Evolutionary conservation across 2,797 vertebrate genomes (phyloP), one percentile per base, ranked within the genome.

Genomic region (Anguilla anguilla): DNA sequence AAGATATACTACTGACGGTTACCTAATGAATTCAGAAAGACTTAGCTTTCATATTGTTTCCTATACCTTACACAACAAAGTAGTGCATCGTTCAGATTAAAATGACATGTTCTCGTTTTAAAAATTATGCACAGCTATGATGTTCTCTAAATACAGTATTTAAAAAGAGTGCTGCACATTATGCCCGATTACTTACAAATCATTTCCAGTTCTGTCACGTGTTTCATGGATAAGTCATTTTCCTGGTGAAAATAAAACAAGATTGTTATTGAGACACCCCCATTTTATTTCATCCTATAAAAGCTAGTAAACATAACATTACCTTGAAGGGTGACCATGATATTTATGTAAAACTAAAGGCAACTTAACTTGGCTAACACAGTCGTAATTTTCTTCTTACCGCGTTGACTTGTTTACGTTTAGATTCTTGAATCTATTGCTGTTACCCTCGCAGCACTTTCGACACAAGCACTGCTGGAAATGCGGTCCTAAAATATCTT

Each of bases 151-250:
- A n/a, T 46, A 43, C 17, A 7, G 3, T 43, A 51, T 17, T 55
- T 2, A 35, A 17, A 57, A 86, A 55, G 28, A 10, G 79, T 51
- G 43, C 28, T 67, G n/a, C 3, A 28, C 53, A 82, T 57, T 59
- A 61, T 43, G 39, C 11, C 6, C n/a, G 64, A 59, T 49, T 59
- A 98, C 98, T 98, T 94, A 99, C 99, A 97, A 59, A 96, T 92
- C 88, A 99, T 96, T 89, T 99, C 98, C 46, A 99, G 94, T 85
- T 96, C 93, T 82, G 97, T 95, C 77, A 97, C 94, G 6, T 98
- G 96, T 89, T 95, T 96, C 35, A 97, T 46, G 11, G 91, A 91
- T 87, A 95, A 93, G 49, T 69, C 87, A 28, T 95, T 97, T 89
- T 96, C 95, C 99, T 99, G 91, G n/a, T 28, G 39, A n/a, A 88